Conservation (phyloP, 2,888 invertebrate genomes). For the Flexamia atlantica region DNA sequence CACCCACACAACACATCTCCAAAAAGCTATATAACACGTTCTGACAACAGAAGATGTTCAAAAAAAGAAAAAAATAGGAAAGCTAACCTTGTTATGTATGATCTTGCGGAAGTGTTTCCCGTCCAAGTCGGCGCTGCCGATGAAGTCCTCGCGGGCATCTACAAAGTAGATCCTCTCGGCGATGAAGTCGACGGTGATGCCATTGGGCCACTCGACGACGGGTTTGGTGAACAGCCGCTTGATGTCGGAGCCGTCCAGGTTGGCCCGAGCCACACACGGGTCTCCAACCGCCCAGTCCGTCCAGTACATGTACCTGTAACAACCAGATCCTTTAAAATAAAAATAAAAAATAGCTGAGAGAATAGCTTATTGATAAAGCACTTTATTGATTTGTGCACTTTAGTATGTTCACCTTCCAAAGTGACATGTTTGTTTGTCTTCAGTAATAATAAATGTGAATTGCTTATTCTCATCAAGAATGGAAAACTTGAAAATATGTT, state of each 20-base stretch:
- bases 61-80: background rate
- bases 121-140: slow-evolving; percentile 86
- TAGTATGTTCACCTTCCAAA: too few species aligned
- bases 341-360: too few species aligned
- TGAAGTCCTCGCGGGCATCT: slow-evolving; percentile 89
- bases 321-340: background rate
- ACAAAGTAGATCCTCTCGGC: slow-evolving; percentile 92
- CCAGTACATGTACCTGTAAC: slow-evolving; percentile 85
- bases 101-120: slow-evolving; percentile 84
- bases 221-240: slow-evolving; percentile 81
- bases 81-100: slow-evolving; percentile 77
- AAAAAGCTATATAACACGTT: too few species aligned
- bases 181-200: slow-evolving; percentile 90
- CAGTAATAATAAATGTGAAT: too few species aligned
- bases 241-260: slow-evolving; percentile 86
- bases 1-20: too few species aligned
- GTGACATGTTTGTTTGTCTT: too few species aligned
- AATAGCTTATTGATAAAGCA: too few species aligned
- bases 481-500: too few species aligned
- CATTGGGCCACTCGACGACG: slow-evolving; percentile 90
- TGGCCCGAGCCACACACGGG: slow-evolving; percentile 88
- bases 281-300: slow-evolving; percentile 91
- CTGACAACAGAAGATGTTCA: too few species aligned
- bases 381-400: too few species aligned
- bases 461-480: too few species aligned